A percentile compares a stretch with the other conserved stretches of the same genome.
Evolutionary conservation across 53 echinoderm and acorn worm genomes (phyloP).

Genomic region (Crossaster papposus): DNA sequence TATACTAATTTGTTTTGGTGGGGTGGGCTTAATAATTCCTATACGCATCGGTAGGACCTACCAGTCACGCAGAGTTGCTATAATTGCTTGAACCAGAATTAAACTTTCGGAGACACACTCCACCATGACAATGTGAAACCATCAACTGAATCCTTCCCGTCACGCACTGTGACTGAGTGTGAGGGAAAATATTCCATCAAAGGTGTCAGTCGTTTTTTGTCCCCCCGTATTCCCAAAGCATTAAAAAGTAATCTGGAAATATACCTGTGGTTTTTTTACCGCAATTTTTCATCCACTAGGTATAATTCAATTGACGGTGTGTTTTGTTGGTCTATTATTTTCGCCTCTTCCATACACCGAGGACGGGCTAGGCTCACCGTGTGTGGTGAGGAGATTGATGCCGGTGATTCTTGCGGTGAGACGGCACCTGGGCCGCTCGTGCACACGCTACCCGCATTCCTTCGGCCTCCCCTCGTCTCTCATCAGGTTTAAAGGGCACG

Average conservation of each 20-base stretch:
- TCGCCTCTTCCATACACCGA: neutral
- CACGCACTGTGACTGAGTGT: constrained; percentile 13
- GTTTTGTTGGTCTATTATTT: constrained; percentile 41
- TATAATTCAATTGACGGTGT: constrained; percentile 34
- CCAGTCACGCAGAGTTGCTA: neutral
- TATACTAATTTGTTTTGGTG: too few species aligned
- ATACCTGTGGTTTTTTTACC: neutral
- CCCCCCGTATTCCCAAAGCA: neutral
- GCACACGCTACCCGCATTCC: constrained; percentile 25
- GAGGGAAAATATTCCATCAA: neutral
- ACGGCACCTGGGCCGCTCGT: constrained; percentile 30
- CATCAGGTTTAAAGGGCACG: constrained; percentile 22
- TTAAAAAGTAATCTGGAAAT: constrained; percentile 10
- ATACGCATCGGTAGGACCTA: too few species aligned
- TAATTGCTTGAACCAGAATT: neutral
- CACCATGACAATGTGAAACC: neutral
- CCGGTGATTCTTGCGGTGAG: neutral
- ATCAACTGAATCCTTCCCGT: constrained; percentile 23
- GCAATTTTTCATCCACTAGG: neutral
- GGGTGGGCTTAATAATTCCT: too few species aligned
- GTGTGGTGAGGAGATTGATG: neutral
- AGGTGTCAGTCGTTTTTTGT: neutral
- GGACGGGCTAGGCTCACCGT: neutral
- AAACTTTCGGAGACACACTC: neutral
- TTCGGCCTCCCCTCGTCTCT: constrained; percentile 11